Evolutionary conservation across 64 coral and sea anemone species (phyloP), one percentile per base, ranked within the genome.

Genomic region (Pocillopora verrucosa): DNA sequence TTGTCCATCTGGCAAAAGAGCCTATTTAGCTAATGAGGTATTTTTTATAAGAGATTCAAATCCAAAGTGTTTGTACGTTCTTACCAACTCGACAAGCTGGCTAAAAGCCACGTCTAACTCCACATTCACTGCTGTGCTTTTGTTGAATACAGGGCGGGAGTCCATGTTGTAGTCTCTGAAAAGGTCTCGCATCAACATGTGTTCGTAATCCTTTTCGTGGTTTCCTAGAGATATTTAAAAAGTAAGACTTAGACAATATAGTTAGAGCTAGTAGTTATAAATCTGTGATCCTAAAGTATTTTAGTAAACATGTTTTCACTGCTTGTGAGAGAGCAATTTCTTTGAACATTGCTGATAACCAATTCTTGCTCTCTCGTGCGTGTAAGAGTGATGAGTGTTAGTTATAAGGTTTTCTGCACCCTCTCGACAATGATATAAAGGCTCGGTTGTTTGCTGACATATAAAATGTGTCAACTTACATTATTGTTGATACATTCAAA

Each of bases 71-170:
- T 17, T 60, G 6, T 11, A 24, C 16, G 15, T 34, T 78, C 74
- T 80, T 62, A 94, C 92, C 74, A 94, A 62, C 51, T 94, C 88
- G 5, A 94, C 88, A 11, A 94, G 92, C 64, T 94, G 92, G 70
- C 88, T 94, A 35, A 90, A 94, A 10, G 92, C 87, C 25, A 94
- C 68, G 34, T 94, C 92, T 41, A 94, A 73, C 16, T 67, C 59
- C 2, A 94, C 82, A 64, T 75, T 17, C 9, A 94, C 88, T 4
- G 87, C 82, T 63, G 80, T 61, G 56, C 58, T 79, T 68, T 89
- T 94, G 59, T 90, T 94, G 15, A 62, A 86, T 0, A 94, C 88
- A 26, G 92, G 92, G 3, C 92, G 72, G 4, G 88, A 89, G 15
- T 94, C 64, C 30, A 63, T 94, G 19, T 90, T 74, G 65, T 94